Conservation (phyloP, 2,113 vertebrate species). For the Natator depressus region DNA sequence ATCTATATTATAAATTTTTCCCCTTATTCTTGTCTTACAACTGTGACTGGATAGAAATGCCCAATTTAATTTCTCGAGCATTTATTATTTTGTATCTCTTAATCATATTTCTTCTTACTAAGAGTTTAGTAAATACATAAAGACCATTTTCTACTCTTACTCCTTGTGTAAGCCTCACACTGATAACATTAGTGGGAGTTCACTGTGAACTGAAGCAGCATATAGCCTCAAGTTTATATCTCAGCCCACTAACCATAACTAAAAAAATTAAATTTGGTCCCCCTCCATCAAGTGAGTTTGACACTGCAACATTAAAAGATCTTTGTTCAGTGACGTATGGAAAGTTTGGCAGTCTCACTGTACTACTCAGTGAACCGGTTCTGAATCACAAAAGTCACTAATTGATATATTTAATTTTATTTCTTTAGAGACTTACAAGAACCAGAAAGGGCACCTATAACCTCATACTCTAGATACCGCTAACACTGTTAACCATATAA, state of each 20-base stretch:
- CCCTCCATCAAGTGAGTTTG: not conserved
- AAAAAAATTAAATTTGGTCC: not conserved
- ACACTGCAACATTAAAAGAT: not conserved
- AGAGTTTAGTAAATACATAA: not conserved
- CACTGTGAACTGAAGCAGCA: not conserved
- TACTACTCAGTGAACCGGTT: not conserved
- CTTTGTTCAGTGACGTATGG: not conserved
- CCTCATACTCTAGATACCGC: not conserved
- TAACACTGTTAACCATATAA: not conserved
- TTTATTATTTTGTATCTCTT: not conserved
- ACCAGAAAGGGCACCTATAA: not conserved
- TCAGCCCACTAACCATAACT: not conserved
- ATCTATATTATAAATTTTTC: not conserved
- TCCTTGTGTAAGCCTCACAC: not conserved
- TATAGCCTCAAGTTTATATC: not conserved
- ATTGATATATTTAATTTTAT: not conserved
- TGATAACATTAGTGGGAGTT: not conserved
- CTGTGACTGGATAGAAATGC: too few relatives aligned
- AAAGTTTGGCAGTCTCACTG: not conserved
- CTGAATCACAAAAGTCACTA: not conserved
- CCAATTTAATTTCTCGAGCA: not conserved
- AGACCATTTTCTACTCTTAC: not conserved
- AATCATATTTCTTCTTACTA: not conserved
- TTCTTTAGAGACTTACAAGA: not conserved
- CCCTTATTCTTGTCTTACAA: not conserved